Conservation (phyloP, 2,113 vertebrate genomes). For the Hydropotes inermis region DNA sequence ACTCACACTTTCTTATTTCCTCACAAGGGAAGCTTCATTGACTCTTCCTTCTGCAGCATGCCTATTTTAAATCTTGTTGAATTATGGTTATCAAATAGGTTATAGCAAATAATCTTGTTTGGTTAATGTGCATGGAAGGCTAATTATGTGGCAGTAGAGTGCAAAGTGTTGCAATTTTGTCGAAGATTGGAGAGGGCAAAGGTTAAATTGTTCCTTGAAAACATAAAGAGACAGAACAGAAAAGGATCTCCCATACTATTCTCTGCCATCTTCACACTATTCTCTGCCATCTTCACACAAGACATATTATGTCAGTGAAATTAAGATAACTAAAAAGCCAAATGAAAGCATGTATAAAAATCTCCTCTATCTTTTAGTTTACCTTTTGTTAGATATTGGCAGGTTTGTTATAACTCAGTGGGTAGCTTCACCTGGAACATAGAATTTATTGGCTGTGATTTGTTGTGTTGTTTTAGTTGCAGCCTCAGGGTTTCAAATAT, state of each 20-base stretch:
- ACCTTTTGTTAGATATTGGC: background rate
- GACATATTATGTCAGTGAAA: background rate
- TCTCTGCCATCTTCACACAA: background rate
- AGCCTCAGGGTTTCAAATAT: background rate
- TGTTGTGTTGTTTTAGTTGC: background rate
- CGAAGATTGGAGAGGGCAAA: background rate
- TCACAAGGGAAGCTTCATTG: constrained; percentile 55
- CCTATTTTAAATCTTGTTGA: constrained; percentile 46
- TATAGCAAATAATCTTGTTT: background rate
- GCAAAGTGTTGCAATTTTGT: background rate
- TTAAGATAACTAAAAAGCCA: background rate
- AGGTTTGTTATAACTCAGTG: background rate
- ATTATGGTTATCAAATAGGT: constrained; percentile 21
- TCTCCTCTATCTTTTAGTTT: background rate
- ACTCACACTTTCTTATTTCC: constrained; percentile 57
- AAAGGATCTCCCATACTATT: background rate
- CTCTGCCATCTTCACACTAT: background rate
- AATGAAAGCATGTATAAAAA: accelerated
- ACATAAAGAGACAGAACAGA: background rate
- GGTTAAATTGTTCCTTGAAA: background rate
- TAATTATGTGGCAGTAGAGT: background rate
- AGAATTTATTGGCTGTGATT: background rate
- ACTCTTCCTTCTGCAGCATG: constrained; percentile 55
- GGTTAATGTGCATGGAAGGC: background rate
- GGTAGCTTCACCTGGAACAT: constrained; percentile 52